A percentile compares a stretch with the other conserved stretches of the same genome.
Evolutionary conservation across 92 coral and sea anemone species (phyloP).

Genomic region (Muricea muricata): DNA sequence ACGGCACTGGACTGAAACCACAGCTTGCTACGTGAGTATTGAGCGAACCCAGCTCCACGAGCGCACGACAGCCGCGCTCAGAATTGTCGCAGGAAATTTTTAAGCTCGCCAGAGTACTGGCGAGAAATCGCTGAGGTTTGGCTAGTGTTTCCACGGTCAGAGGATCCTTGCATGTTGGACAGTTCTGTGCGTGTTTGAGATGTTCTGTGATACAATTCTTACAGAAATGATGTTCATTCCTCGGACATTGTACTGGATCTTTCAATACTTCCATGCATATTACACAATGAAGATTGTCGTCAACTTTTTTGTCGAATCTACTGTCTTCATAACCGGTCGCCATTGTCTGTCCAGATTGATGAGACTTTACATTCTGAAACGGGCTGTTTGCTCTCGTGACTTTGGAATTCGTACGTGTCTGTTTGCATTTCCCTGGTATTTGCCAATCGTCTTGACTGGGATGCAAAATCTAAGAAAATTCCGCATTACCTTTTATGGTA

Average conservation of each 20-base stretch:
- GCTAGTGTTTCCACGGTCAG: not conserved
- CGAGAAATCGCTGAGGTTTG: not conserved
- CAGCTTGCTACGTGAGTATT: conserved; percentile 8
- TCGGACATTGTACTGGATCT: conserved; percentile 15
- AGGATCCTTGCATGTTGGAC: conserved; percentile 62
- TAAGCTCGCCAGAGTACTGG: not conserved
- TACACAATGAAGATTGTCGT: conserved; percentile 61
- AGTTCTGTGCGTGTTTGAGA: conserved; percentile 41
- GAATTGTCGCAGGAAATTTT: too few species aligned
- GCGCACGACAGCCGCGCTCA: conserved; percentile 52
- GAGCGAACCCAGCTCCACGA: conserved; percentile 51
- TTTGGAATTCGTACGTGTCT: not conserved
- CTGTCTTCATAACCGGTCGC: not conserved
- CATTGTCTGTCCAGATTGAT: not conserved
- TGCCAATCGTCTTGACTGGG: too few species aligned
- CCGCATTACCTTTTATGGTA: not conserved
- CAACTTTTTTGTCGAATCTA: conserved; percentile 34
- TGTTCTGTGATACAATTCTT: conserved; percentile 62
- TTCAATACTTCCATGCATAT: conserved; percentile 71
- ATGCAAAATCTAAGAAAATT: too few species aligned
- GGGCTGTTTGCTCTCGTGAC: not conserved
- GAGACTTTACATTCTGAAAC: not conserved
- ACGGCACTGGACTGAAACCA: conserved; percentile 51
- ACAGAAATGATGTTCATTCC: conserved; percentile 68
- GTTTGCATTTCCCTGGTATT: too few species aligned